Evolutionary conservation across 2,888 invertebrate species (phyloP).

Genomic region (Odontothrips loti): DNA sequence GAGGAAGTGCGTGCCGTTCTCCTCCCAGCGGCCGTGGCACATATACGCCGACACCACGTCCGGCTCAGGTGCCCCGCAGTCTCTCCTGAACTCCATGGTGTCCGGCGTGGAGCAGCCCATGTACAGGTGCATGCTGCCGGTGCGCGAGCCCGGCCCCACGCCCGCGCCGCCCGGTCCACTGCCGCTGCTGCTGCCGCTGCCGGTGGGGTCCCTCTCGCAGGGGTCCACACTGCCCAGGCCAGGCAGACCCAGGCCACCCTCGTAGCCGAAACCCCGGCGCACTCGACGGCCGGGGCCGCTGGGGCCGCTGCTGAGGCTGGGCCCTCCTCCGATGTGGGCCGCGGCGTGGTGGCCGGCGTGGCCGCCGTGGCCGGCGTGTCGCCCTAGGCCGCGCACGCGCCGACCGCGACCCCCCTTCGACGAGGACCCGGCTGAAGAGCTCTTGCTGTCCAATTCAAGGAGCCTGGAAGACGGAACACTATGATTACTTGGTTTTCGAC

Average conservation of each 20-base stretch:
- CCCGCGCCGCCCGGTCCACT: conserved; percentile 32
- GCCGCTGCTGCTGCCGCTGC: no score
- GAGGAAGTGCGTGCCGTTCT: conserved; percentile 79
- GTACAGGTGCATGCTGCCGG: conserved; percentile 63
- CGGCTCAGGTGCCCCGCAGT: conserved; percentile 57
- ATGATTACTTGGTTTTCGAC: neutral
- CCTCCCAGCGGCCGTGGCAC: conserved; percentile 86
- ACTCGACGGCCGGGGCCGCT: neutral
- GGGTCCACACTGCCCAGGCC: conserved; percentile 31
- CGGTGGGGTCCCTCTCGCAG: conserved; percentile 29
- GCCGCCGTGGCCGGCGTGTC: conserved; percentile 36
- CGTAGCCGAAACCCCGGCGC: conserved; percentile 19
- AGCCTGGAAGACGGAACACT: neutral
- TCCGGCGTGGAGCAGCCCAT: conserved; percentile 72
- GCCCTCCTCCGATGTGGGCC: conserved; percentile 5
- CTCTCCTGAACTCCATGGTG: conserved; percentile 73
- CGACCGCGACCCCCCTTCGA: conserved; percentile 1
- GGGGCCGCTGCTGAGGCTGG: neutral
- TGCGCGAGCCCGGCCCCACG: conserved; percentile 41
- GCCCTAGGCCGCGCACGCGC: conserved; percentile 31
- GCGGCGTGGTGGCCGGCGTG: conserved; percentile 37
- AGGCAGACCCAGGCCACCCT: conserved; percentile 34
- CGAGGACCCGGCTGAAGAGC: neutral
- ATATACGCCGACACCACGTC: conserved; percentile 74
- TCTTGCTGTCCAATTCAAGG: conserved; percentile 15